Percentiles rank a stretch among this genome's conserved stretches.
These are phyloP conservation scores for Pectinophora gossypiella DNA, from an alignment of 1,140 invertebrate genomes.

Conservation along the genomic window DNA sequence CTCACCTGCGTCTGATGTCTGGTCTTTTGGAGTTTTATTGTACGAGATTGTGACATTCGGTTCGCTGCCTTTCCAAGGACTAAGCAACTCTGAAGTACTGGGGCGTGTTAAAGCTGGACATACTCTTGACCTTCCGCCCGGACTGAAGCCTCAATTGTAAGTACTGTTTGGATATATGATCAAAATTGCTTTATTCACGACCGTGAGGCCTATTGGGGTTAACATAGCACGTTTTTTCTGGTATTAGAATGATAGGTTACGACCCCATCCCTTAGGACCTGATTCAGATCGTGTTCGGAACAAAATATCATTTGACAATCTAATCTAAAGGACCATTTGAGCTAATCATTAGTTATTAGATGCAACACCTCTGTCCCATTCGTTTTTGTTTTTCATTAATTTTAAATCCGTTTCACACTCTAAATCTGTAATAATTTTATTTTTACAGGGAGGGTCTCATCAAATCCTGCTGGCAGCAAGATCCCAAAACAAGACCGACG, in stretches of 20 bases:
- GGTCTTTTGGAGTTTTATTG: slow-evolving; percentile 90
- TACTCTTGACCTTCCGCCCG: slow-evolving; percentile 82
- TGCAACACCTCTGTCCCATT: not conserved
- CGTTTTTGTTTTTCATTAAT: too few species aligned
- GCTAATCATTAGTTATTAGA: not conserved
- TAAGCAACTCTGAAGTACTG: slow-evolving; percentile 90
- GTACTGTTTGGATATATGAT: too few species aligned
- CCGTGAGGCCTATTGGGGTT: too few species aligned
- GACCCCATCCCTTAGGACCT: too few species aligned
- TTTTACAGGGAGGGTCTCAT: slow-evolving; percentile 81
- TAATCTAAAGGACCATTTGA: too few species aligned
- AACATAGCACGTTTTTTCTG: too few species aligned
- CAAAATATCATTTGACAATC: too few species aligned
- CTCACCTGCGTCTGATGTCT: slow-evolving; percentile 89
- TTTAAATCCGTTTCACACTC: too few species aligned
- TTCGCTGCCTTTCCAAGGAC: slow-evolving; percentile 90
- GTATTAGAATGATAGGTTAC: too few species aligned
- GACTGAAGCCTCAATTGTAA: slow-evolving; percentile 87
- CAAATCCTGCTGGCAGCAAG: slow-evolving; percentile 85
- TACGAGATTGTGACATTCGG: slow-evolving; percentile 93
- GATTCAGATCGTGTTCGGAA: too few species aligned
- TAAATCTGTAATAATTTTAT: too few species aligned
- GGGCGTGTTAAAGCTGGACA: slow-evolving; percentile 86
- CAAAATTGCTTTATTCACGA: too few species aligned
- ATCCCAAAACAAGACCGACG: slow-evolving; percentile 82